phyloP scores from a whole-genome alignment of 2,888 invertebrate genomes.

The Nezara viridula region DNA sequence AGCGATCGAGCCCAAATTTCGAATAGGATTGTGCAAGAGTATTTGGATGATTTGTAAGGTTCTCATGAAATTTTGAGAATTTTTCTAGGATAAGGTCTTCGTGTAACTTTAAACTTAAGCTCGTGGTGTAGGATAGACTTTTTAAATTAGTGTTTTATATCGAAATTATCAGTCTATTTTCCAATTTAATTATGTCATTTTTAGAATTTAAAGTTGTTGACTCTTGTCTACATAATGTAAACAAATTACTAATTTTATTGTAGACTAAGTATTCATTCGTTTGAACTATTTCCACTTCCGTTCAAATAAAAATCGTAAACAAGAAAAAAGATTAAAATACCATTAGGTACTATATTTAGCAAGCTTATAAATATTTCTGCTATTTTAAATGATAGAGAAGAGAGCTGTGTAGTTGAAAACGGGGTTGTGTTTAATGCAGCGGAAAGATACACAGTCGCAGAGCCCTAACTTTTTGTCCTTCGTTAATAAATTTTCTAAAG shows the following conservation, averaged over 20 bases:
- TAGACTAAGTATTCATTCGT: not conserved
- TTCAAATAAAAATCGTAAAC: not conserved
- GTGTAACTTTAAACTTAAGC: too few species aligned
- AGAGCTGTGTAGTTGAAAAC: not conserved
- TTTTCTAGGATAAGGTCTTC: too few species aligned
- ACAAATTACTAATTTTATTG: not conserved
- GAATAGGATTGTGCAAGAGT: too few species aligned
- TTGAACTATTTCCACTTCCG: not conserved
- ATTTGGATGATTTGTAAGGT: too few species aligned
- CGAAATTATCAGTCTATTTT: too few species aligned
- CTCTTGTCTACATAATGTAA: too few species aligned
- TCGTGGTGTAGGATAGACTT: too few species aligned
- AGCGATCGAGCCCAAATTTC: too few species aligned
- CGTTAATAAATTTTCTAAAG: not conserved
- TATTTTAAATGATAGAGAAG: not conserved
- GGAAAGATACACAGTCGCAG: not conserved
- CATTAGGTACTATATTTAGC: not conserved
- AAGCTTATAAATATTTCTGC: not conserved
- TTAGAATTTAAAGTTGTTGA: not conserved
- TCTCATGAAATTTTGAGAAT: too few species aligned
- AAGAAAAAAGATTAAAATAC: not conserved
- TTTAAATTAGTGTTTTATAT: too few species aligned
- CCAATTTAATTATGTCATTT: not conserved
- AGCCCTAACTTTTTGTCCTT: not conserved
- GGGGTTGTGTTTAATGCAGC: not conserved